A percentile compares a stretch with the other conserved stretches of the same genome.
These are phyloP conservation scores for Fragum fragum DNA, from an alignment of 2,888 invertebrate genomes.

Conservation along the genomic window DNA sequence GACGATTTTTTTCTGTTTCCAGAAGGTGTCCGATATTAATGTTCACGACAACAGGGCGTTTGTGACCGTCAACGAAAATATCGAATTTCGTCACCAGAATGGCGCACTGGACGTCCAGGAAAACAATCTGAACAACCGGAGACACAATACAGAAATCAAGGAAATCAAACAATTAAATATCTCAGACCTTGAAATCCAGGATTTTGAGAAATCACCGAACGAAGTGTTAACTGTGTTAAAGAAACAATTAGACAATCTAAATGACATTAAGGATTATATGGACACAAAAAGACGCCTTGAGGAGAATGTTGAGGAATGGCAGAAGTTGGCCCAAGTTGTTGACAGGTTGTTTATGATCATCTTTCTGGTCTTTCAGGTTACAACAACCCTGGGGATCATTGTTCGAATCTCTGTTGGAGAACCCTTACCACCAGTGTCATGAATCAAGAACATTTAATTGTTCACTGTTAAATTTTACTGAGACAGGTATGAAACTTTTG, in stretches of 20 bases:
- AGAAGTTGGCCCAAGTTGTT: slow-evolving; percentile 68
- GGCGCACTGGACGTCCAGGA: slow-evolving; percentile 22
- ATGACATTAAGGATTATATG: slow-evolving; percentile 59
- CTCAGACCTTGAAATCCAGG: slow-evolving; percentile 10
- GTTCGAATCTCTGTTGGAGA: slow-evolving; percentile 29
- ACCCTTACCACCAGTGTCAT: slow-evolving; percentile 1
- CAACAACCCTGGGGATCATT: slow-evolving; percentile 36
- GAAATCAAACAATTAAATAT: slow-evolving; percentile 34
- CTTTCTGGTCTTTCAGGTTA: slow-evolving; percentile 60
- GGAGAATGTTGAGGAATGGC: slow-evolving; percentile 68
- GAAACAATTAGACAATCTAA: slow-evolving; percentile 66
- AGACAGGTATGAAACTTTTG: too few species aligned
- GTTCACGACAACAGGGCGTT: slow-evolving; percentile 25
- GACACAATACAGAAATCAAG: background rate
- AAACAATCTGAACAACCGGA: slow-evolving; percentile 33
- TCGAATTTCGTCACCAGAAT: slow-evolving; percentile 19
- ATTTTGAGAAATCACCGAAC: slow-evolving; percentile 9
- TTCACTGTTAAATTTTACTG: too few species aligned
- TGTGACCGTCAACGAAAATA: slow-evolving; percentile 3
- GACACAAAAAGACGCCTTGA: slow-evolving; percentile 61
- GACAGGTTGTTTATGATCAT: slow-evolving; percentile 71
- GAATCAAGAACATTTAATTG: too few species aligned
- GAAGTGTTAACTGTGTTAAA: slow-evolving; percentile 58
- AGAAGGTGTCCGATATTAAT: slow-evolving; percentile 15
- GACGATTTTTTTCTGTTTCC: background rate